Conservation (phyloP, 2,888 invertebrate species). For the Drosophila kambysellisi region DNA sequence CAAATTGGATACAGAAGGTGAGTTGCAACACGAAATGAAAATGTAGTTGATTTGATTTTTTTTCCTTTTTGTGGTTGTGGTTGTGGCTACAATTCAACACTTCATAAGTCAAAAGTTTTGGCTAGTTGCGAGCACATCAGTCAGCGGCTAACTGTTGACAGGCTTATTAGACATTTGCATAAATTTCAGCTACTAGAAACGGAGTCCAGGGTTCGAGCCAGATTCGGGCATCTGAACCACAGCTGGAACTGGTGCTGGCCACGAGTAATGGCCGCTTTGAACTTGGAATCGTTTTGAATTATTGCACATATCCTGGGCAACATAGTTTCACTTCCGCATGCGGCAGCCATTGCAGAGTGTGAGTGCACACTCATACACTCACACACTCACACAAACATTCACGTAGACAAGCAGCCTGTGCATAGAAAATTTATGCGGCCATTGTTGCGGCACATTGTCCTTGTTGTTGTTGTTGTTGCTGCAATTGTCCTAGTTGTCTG, state of each 20-base stretch:
- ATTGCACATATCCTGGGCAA: conserved; percentile 81
- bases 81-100: conserved; percentile 61
- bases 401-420: conserved; percentile 42
- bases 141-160: conserved; percentile 76
- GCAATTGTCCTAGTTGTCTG: conserved; percentile 74
- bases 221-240: conserved; percentile 4
- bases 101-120: conserved; percentile 66
- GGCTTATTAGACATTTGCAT: conserved; percentile 82
- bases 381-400: conserved; percentile 24
- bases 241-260: conserved; percentile 36
- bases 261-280: conserved; percentile 83
- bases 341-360: conserved; percentile 66
- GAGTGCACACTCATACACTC: conserved; percentile 40
- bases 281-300: conserved; percentile 83
- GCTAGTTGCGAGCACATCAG: conserved; percentile 25
- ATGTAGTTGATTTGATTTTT: conserved; percentile 18
- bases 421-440: conserved; percentile 79
- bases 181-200: conserved; percentile 55
- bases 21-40: conserved; percentile 36
- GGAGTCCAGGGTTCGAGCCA: conserved; percentile 9
- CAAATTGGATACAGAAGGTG: conserved; percentile 69
- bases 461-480: conserved; percentile 39
- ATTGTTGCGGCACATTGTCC: conserved; percentile 73
- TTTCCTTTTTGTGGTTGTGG: neutral
- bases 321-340: conserved; percentile 79